Conservation (phyloP, 2,113 vertebrate species). For the Anhinga anhinga region DNA sequence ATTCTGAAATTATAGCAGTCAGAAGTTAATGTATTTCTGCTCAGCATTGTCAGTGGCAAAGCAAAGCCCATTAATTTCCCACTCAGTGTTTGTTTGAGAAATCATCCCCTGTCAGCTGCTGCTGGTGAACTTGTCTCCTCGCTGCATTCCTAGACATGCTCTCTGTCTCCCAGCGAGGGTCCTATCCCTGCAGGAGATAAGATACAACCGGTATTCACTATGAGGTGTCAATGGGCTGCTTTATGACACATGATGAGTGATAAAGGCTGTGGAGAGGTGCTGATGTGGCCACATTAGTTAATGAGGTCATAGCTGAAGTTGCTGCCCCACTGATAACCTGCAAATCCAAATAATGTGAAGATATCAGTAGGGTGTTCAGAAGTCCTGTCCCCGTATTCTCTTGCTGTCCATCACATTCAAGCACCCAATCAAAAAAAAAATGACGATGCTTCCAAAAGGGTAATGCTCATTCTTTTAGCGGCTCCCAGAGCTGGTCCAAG, state of each 20-base stretch:
- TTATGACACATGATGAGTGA: slow-evolving; percentile 72
- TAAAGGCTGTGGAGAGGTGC: slow-evolving; percentile 74
- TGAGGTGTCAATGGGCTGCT: slow-evolving; percentile 71
- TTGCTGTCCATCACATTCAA: slow-evolving; percentile 23
- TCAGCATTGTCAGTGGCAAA: not conserved
- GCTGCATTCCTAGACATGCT: slow-evolving; percentile 70
- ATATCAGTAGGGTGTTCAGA: slow-evolving; percentile 59
- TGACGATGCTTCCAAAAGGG: not conserved
- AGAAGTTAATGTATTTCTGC: slow-evolving; percentile 11
- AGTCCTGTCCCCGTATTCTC: not conserved
- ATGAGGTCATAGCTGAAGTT: slow-evolving; percentile 80
- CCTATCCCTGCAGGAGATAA: slow-evolving; percentile 74
- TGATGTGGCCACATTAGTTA: slow-evolving; percentile 78
- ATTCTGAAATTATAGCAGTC: slow-evolving; percentile 10
- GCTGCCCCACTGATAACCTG: slow-evolving; percentile 78
- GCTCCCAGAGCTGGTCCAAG: not conserved
- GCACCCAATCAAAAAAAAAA: not conserved
- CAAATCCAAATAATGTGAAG: slow-evolving; percentile 66
- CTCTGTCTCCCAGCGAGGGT: slow-evolving; percentile 68
- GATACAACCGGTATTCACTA: slow-evolving; percentile 64
- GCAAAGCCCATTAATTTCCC: slow-evolving; percentile 38
- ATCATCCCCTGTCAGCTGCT: slow-evolving; percentile 40
- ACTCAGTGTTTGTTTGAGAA: slow-evolving; percentile 46
- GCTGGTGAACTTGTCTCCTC: slow-evolving; percentile 55
- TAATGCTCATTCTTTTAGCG: not conserved